Conservation (phyloP, 1,140 invertebrate genomes). For the Cherax destructor region DNA sequence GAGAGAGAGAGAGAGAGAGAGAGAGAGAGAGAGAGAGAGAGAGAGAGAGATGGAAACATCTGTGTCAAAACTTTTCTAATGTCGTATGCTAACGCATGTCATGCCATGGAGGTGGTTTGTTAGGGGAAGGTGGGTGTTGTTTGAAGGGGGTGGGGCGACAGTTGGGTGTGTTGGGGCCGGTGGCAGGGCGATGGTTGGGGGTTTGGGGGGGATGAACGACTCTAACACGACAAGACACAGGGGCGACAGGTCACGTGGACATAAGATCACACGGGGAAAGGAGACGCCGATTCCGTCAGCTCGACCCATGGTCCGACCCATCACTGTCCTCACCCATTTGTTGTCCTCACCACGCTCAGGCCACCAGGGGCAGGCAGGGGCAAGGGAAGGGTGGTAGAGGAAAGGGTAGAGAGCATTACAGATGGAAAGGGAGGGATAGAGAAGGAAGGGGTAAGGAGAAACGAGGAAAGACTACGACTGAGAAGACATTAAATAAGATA, state of each 20-base stretch:
- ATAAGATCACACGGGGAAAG: constrained; percentile 50
- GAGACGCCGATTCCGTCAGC: constrained; percentile 44
- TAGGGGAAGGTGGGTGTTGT: too few relatives aligned
- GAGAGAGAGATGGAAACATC: too few relatives aligned
- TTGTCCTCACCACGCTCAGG: constrained; percentile 8
- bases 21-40: too few relatives aligned
- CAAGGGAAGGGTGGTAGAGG: background rate
- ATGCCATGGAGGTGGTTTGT: too few relatives aligned
- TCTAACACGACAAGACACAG: constrained; percentile 38
- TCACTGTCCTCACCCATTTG: constrained; percentile 43
- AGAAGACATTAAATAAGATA: too few relatives aligned
- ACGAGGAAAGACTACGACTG: background rate
- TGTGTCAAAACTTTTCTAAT: too few relatives aligned
- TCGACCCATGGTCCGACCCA: constrained; percentile 15
- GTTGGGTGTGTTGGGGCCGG: too few relatives aligned
- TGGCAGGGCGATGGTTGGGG: too few relatives aligned
- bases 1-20: too few relatives aligned
- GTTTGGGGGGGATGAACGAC: constrained; percentile 1
- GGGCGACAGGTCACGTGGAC: constrained; percentile 49
- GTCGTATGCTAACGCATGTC: too few relatives aligned
- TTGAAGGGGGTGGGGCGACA: too few relatives aligned
- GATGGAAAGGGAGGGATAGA: background rate
- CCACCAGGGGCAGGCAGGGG: background rate
- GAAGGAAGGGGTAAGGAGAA: background rate
- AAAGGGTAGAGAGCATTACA: constrained; percentile 11